A percentile compares a stretch with the other conserved stretches of the same genome.
Evolutionary conservation across 2,888 invertebrate genomes (phyloP).

Genomic region (Drosophila austrosaltans): DNA sequence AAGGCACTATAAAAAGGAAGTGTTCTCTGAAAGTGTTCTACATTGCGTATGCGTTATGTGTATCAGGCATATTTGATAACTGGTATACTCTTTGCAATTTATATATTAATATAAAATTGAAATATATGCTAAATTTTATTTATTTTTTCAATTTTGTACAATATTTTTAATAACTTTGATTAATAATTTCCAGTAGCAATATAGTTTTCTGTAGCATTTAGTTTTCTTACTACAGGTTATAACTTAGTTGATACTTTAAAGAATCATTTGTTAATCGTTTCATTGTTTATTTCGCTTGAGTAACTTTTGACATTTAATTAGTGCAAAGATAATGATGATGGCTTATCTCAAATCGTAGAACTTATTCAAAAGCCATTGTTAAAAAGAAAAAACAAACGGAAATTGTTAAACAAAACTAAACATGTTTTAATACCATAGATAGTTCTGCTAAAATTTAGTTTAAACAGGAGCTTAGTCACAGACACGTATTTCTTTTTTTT

Average conservation of each 20-base stretch:
- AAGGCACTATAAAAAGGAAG: too few relatives aligned
- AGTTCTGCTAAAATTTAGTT: background rate
- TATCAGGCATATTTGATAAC: too few relatives aligned
- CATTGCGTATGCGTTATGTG: background rate
- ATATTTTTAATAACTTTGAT: too few relatives aligned
- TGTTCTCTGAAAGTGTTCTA: background rate
- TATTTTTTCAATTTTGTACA: too few relatives aligned
- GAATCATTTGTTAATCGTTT: background rate
- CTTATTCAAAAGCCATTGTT: conserved; percentile 52
- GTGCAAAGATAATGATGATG: conserved; percentile 25
- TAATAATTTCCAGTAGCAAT: too few relatives aligned
- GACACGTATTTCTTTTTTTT: background rate
- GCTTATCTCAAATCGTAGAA: conserved; percentile 36
- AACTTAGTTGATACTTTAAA: background rate
- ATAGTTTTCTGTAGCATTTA: too few relatives aligned
- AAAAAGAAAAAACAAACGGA: conserved; percentile 62
- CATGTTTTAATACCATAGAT: background rate
- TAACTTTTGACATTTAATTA: conserved; percentile 56
- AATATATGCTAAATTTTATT: too few relatives aligned
- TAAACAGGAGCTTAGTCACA: conserved; percentile 14
- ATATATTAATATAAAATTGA: too few relatives aligned
- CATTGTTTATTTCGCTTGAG: conserved; percentile 36
- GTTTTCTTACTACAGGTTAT: background rate
- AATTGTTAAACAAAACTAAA: conserved; percentile 26
- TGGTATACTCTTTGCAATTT: too few relatives aligned